Conservation (phyloP, 2,113 vertebrate genomes). For the Pungitius pungitius region DNA sequence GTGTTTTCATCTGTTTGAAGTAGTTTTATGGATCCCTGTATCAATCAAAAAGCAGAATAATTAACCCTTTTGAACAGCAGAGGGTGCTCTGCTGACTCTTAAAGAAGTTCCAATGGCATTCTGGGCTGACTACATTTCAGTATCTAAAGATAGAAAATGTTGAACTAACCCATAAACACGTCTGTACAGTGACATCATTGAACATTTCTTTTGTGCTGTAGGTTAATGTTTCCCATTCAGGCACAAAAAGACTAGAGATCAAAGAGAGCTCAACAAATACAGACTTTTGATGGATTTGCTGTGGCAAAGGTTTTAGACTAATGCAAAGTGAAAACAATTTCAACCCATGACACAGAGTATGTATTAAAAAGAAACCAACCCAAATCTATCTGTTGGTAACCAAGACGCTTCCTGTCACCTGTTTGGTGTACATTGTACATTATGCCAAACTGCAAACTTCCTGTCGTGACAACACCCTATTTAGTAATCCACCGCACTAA, state of each 20-base stretch:
- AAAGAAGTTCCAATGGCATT: neutral
- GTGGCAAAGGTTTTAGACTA: neutral
- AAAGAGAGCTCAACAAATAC: neutral
- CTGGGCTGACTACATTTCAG: neutral
- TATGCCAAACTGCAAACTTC: conserved; percentile 22
- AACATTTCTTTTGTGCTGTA: neutral
- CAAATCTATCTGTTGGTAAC: conserved; percentile 2
- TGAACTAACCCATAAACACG: neutral
- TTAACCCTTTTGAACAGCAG: conserved; percentile 4
- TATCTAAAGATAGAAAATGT: neutral
- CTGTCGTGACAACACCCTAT: conserved; percentile 12
- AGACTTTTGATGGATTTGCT: neutral
- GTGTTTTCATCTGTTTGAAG: neutral
- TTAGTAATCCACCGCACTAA: neutral
- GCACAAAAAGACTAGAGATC: neutral
- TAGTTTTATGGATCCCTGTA: neutral
- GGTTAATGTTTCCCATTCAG: neutral
- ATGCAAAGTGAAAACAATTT: conserved; percentile 5
- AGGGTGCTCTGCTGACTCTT: neutral
- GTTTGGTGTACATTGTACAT: neutral
- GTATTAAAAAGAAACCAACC: neutral
- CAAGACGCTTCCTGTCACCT: neutral
- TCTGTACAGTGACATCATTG: neutral
- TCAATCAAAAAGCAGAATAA: neutral
- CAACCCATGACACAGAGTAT: neutral